Percentiles rank a stretch among this genome's conserved stretches.
Evolutionary conservation across 2,888 invertebrate species (phyloP).

Genomic region (Catocala sponsa): DNA sequence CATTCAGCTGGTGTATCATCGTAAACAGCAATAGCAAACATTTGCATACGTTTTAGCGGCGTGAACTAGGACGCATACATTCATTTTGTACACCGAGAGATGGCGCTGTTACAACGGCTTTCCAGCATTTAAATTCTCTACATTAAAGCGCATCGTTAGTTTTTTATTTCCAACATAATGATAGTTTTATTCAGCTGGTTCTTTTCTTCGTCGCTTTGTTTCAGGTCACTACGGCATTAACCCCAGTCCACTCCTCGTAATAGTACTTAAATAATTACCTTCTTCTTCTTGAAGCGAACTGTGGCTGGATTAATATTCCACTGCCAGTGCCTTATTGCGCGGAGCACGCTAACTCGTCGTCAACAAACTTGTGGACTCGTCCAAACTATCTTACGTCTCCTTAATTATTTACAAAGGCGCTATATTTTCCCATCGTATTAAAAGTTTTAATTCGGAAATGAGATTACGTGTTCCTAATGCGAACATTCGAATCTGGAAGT

Average conservation of each 20-base stretch:
- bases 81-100: conserved; percentile 11
- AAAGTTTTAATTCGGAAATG: conserved; percentile 21
- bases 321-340: conserved; percentile 20
- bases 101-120: conserved; percentile 6
- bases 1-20: conserved; percentile 24
- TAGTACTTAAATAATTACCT: conserved; percentile 39
- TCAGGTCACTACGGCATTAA: conserved; percentile 14
- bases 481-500: not conserved
- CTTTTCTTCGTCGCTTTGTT: conserved; percentile 2
- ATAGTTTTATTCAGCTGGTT: conserved; percentile 1
- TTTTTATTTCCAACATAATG: not conserved
- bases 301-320: conserved; percentile 35
- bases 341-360: conserved; percentile 28
- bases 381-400: conserved; percentile 32
- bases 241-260: conserved; percentile 15
- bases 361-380: conserved; percentile 37
- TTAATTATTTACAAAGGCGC: conserved; percentile 39
- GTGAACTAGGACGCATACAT: conserved; percentile 4
- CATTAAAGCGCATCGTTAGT: conserved; percentile 1
- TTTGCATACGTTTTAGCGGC: conserved; percentile 22
- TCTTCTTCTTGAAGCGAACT: conserved; percentile 25
- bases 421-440: conserved; percentile 36
- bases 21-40: conserved; percentile 25
- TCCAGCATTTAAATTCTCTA: not conserved
- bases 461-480: conserved; percentile 1